Conservation (phyloP, 2,797 vertebrate genomes). For the Neosilurus mollespiculum region DNA sequence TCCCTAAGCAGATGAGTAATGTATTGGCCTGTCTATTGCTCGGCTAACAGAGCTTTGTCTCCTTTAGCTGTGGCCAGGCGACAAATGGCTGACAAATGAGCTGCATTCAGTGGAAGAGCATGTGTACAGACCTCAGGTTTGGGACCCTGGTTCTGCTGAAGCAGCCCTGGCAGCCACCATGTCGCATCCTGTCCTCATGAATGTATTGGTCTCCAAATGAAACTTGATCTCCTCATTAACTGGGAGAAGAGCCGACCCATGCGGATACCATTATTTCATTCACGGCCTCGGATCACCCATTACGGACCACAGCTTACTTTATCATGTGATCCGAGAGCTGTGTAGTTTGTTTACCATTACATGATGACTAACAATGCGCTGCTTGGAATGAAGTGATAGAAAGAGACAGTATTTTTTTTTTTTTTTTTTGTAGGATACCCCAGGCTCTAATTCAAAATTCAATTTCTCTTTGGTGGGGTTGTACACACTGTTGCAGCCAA, state of each 20-base stretch:
- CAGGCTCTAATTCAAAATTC: not conserved
- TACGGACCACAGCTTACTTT: not conserved
- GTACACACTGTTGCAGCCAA: not conserved
- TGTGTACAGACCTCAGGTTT: not conserved
- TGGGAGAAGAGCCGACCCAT: slow-evolving; percentile 21
- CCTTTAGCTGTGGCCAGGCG: slow-evolving; percentile 42
- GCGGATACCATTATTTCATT: slow-evolving; percentile 18
- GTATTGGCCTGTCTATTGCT: slow-evolving; percentile 53
- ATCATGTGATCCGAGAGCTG: not conserved
- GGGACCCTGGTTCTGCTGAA: slow-evolving; percentile 20
- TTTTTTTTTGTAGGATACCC: not conserved
- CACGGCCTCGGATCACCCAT: not conserved
- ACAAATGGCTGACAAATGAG: slow-evolving; percentile 55
- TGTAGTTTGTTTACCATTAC: not conserved
- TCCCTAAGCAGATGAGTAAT: slow-evolving; percentile 57
- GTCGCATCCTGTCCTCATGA: slow-evolving; percentile 18
- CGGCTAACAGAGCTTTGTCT: slow-evolving; percentile 53
- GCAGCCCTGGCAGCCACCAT: slow-evolving; percentile 18
- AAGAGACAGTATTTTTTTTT: not conserved
- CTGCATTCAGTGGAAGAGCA: slow-evolving; percentile 36
- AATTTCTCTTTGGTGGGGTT: not conserved
- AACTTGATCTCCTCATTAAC: slow-evolving; percentile 48
- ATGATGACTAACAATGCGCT: not conserved
- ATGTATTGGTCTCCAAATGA: slow-evolving; percentile 26
- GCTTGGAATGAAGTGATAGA: not conserved